Base-by-base conservation (phyloP, 2,113 vertebrate species). In the Chamaetylas fuelleborni region DNA sequence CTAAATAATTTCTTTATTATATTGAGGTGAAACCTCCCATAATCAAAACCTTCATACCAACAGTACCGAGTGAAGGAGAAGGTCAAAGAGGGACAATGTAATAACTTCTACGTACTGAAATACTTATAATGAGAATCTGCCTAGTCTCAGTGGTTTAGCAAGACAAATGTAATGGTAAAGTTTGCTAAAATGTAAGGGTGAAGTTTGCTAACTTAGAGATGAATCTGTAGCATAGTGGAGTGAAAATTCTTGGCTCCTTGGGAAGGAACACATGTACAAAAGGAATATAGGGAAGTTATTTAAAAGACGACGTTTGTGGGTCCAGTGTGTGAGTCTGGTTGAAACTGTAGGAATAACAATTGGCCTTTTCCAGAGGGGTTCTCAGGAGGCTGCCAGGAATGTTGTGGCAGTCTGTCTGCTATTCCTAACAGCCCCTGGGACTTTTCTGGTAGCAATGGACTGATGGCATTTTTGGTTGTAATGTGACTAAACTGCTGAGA, bases 361-460 rank as follows among this genome's bases (percentile, higher is more conserved):
- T 0, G 9, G 18, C 28, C 23, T 53, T 64, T 94, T 67, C 81
- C 48, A 0, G 1, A 23, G 31, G n/a, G 29, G 15, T 67, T 69
- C 54, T 76, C 22, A 3, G 33, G 54, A 40, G n/a, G 36, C 36
- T 83, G 54, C 36, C 0, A 1, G 9, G 45, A 20, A 4, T 6
- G 5, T 70, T 56, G 61, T 53, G 74, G 25, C 51, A 31, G 9
- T 18, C n/a, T 48, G 10, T 36, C 62, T 73, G 53, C 64, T 77
- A 60, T 66, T 80, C 22, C 24, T 1, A 1, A 28, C 31, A 23
- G 8, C 13, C 54, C 80, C 47, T 11, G 28, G 15, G 42, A 36
- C 50, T 77, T 45, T 82, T 42, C 50, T 0, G 0, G 31, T 25
- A 23, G 22, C 1, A 4, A 26, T 3, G 7, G 19, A 1, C 48